Evolutionary conservation across 2,113 vertebrate genomes (phyloP).

Genomic region (Acrocephalus kingi): DNA sequence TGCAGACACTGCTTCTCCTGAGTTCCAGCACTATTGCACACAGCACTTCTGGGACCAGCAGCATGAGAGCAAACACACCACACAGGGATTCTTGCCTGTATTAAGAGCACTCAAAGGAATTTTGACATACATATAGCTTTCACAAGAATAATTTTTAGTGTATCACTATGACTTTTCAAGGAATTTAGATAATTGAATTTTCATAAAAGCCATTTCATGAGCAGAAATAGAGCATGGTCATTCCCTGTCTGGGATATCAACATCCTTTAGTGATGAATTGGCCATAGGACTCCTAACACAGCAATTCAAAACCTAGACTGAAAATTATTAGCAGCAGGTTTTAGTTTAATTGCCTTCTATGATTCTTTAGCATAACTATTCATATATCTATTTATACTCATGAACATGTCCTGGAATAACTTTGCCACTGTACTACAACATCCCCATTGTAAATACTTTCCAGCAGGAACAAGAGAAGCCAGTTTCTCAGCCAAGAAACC

Average conservation of each 20-base stretch:
- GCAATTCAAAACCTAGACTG: neutral
- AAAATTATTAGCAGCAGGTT: slow-evolving; percentile 5
- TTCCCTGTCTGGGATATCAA: neutral
- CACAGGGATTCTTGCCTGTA: neutral
- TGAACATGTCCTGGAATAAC: slow-evolving; percentile 65
- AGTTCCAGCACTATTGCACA: neutral
- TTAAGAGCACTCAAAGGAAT: neutral
- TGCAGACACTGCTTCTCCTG: neutral
- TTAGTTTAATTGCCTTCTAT: slow-evolving; percentile 32
- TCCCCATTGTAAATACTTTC: slow-evolving; percentile 70
- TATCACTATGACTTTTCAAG: neutral
- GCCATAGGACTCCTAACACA: neutral
- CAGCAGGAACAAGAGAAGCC: slow-evolving; percentile 66
- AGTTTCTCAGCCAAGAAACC: slow-evolving; percentile 67
- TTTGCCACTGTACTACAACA: slow-evolving; percentile 63
- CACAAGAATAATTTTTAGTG: neutral
- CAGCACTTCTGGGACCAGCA: neutral
- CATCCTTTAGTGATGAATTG: neutral
- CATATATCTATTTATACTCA: slow-evolving; percentile 56
- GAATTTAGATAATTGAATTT: neutral
- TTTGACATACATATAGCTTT: neutral
- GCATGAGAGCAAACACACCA: neutral
- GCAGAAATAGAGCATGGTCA: neutral
- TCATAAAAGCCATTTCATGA: neutral
- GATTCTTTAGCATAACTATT: slow-evolving; percentile 52